Base-by-base conservation (phyloP, 2,113 vertebrate species). In the Megaceryle torquata region DNA sequence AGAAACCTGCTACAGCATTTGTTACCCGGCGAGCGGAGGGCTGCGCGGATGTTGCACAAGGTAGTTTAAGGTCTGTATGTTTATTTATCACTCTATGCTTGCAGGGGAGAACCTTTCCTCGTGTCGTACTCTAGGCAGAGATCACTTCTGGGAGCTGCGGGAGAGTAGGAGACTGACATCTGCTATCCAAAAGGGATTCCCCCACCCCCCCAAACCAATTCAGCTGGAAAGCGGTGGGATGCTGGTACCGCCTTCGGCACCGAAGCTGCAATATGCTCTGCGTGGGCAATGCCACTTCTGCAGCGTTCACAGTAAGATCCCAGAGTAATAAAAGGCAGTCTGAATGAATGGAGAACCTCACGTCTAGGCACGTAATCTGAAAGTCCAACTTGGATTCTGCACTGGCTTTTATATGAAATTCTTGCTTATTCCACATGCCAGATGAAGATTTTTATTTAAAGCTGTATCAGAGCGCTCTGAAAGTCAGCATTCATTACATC, bases 381-480 rank as follows among this genome's bases (percentile, higher is more conserved):
- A 39, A 94, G 83, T 70, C 80, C 88, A 91, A 54, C 63, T 79
- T 59, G 12, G 76, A 54, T 78, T 69, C 84, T 76, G 13, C 28
- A 87, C 3, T 25, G 39, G 28, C 53, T 92, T 92, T 87, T 72
- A 64, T n/a, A 82, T 15, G 0, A 75, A 84, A 91, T 80, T 61
- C 67, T 94, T 89, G 41, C 53, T 84, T 87, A 71, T 28, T 96
- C 91, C 61, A 44, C 41, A 76, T 19, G 18, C 16, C 53, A 70
- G 75, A 88, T 64, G 24, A 92, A 82, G 61, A 79, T 51, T 76
- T 92, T 59, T 88, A 92, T 78, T 95, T 86, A 84, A 82, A 80
- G 84, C 68, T 67, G 29, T 60, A 41, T 37, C 50, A 82, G 44
- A 72, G 43, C 53, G 53, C 57, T 88, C 63, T 64, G 60, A 90